Base-by-base conservation (phyloP, 2,888 invertebrate species). In the Eupithecia abbreviata region DNA sequence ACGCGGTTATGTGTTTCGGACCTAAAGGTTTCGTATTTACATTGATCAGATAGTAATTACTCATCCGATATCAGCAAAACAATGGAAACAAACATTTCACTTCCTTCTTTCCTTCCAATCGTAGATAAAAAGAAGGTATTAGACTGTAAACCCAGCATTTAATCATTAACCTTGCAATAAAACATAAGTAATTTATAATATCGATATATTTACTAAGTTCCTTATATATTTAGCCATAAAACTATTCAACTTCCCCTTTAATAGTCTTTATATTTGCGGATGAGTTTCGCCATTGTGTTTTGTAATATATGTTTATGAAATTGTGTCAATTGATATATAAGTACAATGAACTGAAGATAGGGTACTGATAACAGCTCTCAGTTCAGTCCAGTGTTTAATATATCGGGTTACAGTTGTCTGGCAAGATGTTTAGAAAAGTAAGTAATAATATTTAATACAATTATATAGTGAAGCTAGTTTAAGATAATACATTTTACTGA, bases 61-160 rank as follows among this genome's bases (percentile, higher is more conserved):
- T 7, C 65, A 66, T 42, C 7, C 42, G 42, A 7, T 15, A 42
- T 7, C 15, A 42, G 2, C 15, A 0, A 66, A 66, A 80, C 76
- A 84, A 81, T 88, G 89, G 87, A 88, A 85, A 88, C 87, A 69
- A n/a, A n/a, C 82, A 49, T 30, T 66, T 49, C 65, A 80, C 82
- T 84, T 87, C 84, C 85, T 91, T 89, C 90, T 85, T 91, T 89
- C 90, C 89, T 91, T 89, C 89, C 88, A 87, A 84, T 77, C 81
- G 79, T 78, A 84, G 81, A 85, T 90, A 89, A 86, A 90, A 85
- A 87, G 80, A 71, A 82, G 79, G 80, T 79, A 85, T 51, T 79
- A 66, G 82, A 83, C 74, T 85, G 85, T 86, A 86, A 84, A 76
- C 72, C 68, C 51, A 79, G 68, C 84, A 87, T 83, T 84, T 77